Evolutionary conservation across 1,140 invertebrate species (phyloP).

Genomic region (Meloidogyne floridensis): DNA sequence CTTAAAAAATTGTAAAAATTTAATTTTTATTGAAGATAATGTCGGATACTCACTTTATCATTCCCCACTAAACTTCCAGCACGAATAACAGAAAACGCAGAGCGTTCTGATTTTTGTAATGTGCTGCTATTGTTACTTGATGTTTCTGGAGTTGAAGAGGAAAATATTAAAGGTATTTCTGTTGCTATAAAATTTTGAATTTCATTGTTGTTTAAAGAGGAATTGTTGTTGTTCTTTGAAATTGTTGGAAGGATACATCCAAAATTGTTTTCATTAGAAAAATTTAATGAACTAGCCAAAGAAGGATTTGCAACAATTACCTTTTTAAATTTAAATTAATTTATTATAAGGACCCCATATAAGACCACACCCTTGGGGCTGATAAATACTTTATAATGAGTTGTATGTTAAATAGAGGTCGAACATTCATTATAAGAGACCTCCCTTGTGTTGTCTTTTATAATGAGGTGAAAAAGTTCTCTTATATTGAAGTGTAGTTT

Average conservation of each 20-base stretch:
- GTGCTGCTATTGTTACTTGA: not conserved
- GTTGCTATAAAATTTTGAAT: too few relatives aligned
- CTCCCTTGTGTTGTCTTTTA: too few relatives aligned
- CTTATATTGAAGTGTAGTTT: too few relatives aligned
- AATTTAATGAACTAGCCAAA: not conserved
- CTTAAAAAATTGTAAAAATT: too few relatives aligned
- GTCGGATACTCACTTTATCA: not conserved
- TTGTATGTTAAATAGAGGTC: too few relatives aligned
- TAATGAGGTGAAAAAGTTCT: too few relatives aligned
- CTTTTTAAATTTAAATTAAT: not conserved
- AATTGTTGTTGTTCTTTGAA: not conserved
- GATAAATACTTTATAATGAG: too few relatives aligned
- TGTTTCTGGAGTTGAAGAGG: not conserved
- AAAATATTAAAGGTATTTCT: not conserved
- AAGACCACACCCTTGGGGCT: too few relatives aligned
- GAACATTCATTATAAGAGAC: too few relatives aligned
- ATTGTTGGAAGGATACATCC: not conserved
- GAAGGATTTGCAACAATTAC: conserved; percentile 26
- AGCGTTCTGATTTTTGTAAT: conserved; percentile 25
- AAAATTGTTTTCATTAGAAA: not conserved
- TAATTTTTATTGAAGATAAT: too few relatives aligned
- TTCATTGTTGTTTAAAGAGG: too few relatives aligned
- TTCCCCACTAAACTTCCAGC: not conserved
- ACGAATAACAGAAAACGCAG: conserved; percentile 28
- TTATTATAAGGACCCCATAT: not conserved